Percentiles rank a stretch among this genome's conserved stretches.
Conservation (phyloP, 2,797 vertebrate species). For the Enteromius anoplus region DNA sequence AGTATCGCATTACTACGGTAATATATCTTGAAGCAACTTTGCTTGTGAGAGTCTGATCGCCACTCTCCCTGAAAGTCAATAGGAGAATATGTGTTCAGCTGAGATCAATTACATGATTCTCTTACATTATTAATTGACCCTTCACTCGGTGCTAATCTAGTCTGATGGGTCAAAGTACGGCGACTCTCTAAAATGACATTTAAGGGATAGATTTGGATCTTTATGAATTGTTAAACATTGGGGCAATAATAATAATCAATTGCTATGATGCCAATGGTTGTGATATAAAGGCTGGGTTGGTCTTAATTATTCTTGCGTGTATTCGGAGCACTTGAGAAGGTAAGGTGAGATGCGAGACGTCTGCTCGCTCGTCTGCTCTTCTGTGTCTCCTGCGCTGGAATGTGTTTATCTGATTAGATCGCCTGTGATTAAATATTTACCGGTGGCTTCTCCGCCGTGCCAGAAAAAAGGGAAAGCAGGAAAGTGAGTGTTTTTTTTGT, state of each 20-base stretch:
- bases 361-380: too few species aligned
- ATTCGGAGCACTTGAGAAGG: not conserved
- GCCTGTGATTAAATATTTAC: constrained; percentile 56
- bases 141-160: not conserved
- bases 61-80: constrained; percentile 38
- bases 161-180: not conserved
- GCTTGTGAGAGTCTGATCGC: constrained; percentile 2
- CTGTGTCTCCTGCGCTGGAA: constrained; percentile 3
- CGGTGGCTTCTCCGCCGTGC: constrained; percentile 7
- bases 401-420: constrained; percentile 51
- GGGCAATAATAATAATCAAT: not conserved
- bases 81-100: constrained; percentile 21
- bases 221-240: not conserved
- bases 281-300: too few species aligned
- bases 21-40: not conserved
- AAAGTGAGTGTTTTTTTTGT: not conserved
- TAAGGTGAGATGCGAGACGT: not conserved
- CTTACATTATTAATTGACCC: constrained; percentile 29
- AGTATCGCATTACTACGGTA: not conserved
- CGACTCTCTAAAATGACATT: not conserved
- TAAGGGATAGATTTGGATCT: not conserved
- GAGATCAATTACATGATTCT: constrained; percentile 9
- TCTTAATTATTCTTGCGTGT: not conserved
- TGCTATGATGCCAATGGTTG: too few species aligned
- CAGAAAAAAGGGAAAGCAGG: constrained; percentile 2